Base-by-base conservation (phyloP, 2,797 vertebrate genomes). In the Micromesistius poutassou region DNA sequence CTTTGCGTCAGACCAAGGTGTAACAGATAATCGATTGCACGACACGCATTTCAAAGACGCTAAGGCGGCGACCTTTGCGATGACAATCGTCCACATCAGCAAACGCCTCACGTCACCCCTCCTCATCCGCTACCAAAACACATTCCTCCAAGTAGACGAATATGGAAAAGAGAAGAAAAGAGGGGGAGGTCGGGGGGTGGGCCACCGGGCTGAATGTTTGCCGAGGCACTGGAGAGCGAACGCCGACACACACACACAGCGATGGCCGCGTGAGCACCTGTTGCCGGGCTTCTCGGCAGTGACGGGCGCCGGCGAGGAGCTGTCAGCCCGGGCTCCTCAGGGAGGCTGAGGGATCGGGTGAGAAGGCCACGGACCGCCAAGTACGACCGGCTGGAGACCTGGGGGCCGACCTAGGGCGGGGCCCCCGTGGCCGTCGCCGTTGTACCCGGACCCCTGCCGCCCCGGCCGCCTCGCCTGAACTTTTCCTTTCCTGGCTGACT, bases 311-410 rank as follows among this genome's bases (percentile, higher is more conserved):
- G 76, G 31, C 10, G 81, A 88, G 74, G 77, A 86, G 79, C 87
- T 90, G 90, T 90, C 90, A 91, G 25, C 74, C 33, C 0, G 42
- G 62, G 31, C 77, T 85, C 85, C 85, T 80, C 62, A 36, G 85
- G 82, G 86, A 87, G 77, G 73, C 79, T 86, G 89, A 86, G 73
- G 87, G 80, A 90, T 89, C 84, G 83, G 82, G 87, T 87, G 85
- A 82, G 87, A 79, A 71, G 79, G 85, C 80, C 77, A 89, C n/a
- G 84, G 87, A 89, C 87, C 80, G 79, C 80, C 85, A 85, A 85
- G 81, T 91, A 86, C 91, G 86, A 91, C 87, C 80, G 83, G 82
- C 81, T 81, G 83, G 81, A 90, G 87, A 87, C 72, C 80, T 40
- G 79, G 79, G 77, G 25, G 62, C 22, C 13, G 88, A 89, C 81